Conservation (phyloP, 2,888 invertebrate genomes). For the Drosophila paranaensis region DNA sequence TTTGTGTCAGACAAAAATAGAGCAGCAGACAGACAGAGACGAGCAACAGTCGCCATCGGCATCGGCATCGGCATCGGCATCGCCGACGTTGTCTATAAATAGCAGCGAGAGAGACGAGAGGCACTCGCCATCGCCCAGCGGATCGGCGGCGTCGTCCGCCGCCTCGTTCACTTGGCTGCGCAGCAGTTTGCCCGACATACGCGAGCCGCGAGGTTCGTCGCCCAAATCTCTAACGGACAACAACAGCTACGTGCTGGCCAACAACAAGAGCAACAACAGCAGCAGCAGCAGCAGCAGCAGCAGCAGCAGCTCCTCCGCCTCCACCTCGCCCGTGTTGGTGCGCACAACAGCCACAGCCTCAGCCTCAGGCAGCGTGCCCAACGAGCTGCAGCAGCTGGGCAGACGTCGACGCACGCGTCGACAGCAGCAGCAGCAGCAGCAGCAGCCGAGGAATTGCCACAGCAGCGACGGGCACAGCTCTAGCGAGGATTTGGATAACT, state of each 20-base stretch:
- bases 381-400: constrained; percentile 78
- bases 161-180: constrained; percentile 83
- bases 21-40: constrained; percentile 49
- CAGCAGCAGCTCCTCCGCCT: constrained; percentile 8
- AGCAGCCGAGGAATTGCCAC: constrained; percentile 38
- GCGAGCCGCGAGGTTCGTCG: constrained; percentile 80
- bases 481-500: constrained; percentile 62
- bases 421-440: constrained; percentile 21
- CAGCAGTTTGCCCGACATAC: constrained; percentile 84
- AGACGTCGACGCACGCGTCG: constrained; percentile 51
- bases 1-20: constrained; percentile 81
- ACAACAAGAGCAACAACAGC: constrained; percentile 28
- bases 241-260: constrained; percentile 70
- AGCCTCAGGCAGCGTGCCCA: constrained; percentile 67
- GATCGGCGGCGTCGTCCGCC: constrained; percentile 52
- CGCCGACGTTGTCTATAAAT: constrained; percentile 68
- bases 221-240: constrained; percentile 38
- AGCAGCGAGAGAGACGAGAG: constrained; percentile 66
- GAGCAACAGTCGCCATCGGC: constrained; percentile 18
- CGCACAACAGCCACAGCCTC: constrained; percentile 14
- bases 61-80: constrained; percentile 12
- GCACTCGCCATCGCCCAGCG: constrained; percentile 74
- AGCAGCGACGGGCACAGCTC: constrained; percentile 48
- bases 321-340: constrained; percentile 36
- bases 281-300: constrained; percentile 3